Percentiles rank a stretch among this genome's conserved stretches.
Evolutionary conservation across 1,140 invertebrate genomes (phyloP).

Genomic region (Adelges cooleyi): DNA sequence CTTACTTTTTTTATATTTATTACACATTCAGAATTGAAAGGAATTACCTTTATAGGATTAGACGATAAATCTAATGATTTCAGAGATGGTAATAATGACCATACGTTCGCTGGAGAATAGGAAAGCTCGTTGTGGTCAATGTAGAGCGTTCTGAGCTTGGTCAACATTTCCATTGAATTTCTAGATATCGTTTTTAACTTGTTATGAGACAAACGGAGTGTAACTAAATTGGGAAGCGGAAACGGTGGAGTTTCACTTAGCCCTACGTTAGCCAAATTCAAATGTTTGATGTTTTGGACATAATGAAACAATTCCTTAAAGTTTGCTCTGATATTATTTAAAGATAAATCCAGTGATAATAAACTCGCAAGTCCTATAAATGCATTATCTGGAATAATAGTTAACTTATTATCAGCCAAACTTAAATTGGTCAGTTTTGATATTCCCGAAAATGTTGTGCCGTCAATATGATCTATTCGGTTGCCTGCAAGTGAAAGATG

Average conservation of each 20-base stretch:
- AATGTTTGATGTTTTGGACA: slow-evolving; percentile 60
- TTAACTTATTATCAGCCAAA: slow-evolving; percentile 67
- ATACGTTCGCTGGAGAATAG: slow-evolving; percentile 50
- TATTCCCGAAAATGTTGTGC: slow-evolving; percentile 71
- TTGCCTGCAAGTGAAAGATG: slow-evolving; percentile 68
- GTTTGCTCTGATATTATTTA: slow-evolving; percentile 70
- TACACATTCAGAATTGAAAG: not conserved
- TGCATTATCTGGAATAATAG: slow-evolving; percentile 75
- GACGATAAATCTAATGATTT: slow-evolving; percentile 51
- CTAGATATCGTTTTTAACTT: slow-evolving; percentile 50
- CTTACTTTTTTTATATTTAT: too few species aligned
- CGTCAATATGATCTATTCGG: slow-evolving; percentile 73
- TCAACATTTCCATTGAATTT: slow-evolving; percentile 50
- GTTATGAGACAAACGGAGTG: slow-evolving; percentile 64
- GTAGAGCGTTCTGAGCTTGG: slow-evolving; percentile 50
- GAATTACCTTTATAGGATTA: slow-evolving; percentile 49
- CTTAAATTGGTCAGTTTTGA: slow-evolving; percentile 66
- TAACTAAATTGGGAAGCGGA: slow-evolving; percentile 56
- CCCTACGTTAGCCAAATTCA: slow-evolving; percentile 61
- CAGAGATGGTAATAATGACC: slow-evolving; percentile 45
- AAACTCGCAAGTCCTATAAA: slow-evolving; percentile 69
- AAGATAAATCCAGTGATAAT: slow-evolving; percentile 63
- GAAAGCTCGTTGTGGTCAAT: slow-evolving; percentile 54
- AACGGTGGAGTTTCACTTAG: slow-evolving; percentile 59
- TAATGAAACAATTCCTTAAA: slow-evolving; percentile 84